Conservation (phyloP, 2,113 vertebrate species). For the Hippopotamus amphibius region DNA sequence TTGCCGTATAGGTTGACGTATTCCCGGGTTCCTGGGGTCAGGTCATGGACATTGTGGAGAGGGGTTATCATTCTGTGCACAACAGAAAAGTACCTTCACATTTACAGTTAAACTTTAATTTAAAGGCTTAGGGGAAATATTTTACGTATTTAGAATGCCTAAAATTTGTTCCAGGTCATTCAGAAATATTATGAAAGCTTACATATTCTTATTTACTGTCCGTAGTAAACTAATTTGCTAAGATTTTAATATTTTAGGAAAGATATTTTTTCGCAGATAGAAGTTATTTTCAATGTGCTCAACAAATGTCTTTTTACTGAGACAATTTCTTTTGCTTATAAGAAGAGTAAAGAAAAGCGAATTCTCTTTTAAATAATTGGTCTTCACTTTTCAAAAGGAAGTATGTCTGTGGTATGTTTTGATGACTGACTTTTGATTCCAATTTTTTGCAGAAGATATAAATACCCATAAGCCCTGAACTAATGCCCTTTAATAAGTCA, state of each 20-base stretch:
- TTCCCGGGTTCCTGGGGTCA: neutral
- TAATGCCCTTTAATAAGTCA: neutral
- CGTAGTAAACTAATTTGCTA: neutral
- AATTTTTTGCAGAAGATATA: neutral
- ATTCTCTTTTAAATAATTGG: neutral
- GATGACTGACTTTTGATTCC: conserved; percentile 31
- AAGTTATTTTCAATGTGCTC: neutral
- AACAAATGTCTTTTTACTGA: neutral
- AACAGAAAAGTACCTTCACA: neutral
- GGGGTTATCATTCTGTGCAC: neutral
- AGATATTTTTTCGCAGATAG: neutral
- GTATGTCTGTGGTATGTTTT: neutral
- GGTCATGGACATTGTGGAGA: neutral
- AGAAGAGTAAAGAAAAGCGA: neutral
- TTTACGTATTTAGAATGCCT: neutral
- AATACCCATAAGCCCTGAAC: neutral
- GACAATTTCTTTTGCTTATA: neutral
- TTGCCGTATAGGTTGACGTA: neutral
- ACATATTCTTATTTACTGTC: neutral
- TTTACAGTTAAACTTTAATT: neutral
- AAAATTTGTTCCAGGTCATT: neutral
- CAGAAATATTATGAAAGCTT: neutral
- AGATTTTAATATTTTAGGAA: neutral
- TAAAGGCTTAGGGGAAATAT: neutral
- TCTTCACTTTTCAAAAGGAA: conserved; percentile 32